Evolutionary conservation across 2,888 invertebrate genomes (phyloP).

Genomic region (Chrysodeixis includens): DNA sequence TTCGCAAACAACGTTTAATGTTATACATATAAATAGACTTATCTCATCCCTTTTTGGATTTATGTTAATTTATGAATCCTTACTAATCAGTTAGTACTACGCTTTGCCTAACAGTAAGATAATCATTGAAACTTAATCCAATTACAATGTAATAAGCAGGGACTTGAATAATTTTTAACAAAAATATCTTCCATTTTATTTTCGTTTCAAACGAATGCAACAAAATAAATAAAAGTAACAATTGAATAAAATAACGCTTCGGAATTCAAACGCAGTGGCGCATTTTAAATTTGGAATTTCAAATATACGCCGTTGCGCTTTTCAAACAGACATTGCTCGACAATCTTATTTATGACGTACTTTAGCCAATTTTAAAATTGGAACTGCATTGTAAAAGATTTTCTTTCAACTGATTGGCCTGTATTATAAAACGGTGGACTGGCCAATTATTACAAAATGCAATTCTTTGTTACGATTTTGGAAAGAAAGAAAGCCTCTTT

Average conservation of each 20-base stretch:
- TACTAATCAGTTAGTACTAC: too few relatives aligned
- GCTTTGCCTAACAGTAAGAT: too few relatives aligned
- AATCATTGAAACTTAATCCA: too few relatives aligned
- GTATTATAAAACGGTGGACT: too few relatives aligned
- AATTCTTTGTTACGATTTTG: too few relatives aligned
- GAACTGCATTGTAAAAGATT: slow-evolving; percentile 13
- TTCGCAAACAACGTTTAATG: too few relatives aligned
- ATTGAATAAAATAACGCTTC: background rate
- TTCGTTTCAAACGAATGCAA: background rate
- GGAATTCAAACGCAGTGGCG: slow-evolving; percentile 15
- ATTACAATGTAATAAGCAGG: too few relatives aligned
- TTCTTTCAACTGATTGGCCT: background rate
- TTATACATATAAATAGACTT: too few relatives aligned
- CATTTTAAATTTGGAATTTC: slow-evolving; percentile 15
- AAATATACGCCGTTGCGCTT: slow-evolving; percentile 13
- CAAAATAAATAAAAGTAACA: background rate
- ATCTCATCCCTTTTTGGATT: background rate
- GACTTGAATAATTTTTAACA: too few relatives aligned
- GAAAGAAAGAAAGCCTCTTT: too few relatives aligned
- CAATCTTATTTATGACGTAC: slow-evolving; percentile 18
- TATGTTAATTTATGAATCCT: background rate
- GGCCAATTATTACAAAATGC: too few relatives aligned
- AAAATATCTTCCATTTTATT: too few relatives aligned
- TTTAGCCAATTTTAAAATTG: slow-evolving; percentile 17
- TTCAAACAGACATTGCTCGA: slow-evolving; percentile 8